Conservation (phyloP, 2,113 vertebrate species). For the Saguinus midas region DNA sequence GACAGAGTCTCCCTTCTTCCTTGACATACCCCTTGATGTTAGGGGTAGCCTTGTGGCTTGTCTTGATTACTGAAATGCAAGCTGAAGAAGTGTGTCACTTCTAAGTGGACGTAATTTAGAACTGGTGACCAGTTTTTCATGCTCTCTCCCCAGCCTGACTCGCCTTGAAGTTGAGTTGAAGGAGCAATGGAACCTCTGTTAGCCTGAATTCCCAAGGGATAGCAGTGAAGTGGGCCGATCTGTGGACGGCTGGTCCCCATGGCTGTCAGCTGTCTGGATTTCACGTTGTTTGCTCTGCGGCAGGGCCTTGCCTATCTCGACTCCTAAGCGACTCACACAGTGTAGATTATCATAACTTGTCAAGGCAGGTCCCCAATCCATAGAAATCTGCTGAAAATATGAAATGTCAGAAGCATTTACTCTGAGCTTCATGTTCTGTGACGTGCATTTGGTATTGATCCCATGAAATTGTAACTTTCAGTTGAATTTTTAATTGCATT, state of each 20-base stretch:
- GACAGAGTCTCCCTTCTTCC: background rate
- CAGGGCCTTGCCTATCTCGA: background rate
- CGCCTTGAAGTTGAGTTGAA: background rate
- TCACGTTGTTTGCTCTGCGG: background rate
- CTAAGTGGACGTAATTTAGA: background rate
- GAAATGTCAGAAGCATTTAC: background rate
- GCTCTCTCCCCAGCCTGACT: accelerated
- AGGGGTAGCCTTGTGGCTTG: background rate
- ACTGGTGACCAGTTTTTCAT: too few relatives aligned
- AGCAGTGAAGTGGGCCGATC: background rate
- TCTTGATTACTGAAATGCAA: background rate
- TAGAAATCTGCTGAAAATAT: background rate
- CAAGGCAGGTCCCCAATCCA: background rate
- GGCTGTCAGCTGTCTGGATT: background rate
- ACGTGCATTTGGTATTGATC: background rate
- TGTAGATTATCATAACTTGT: background rate
- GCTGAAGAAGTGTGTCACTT: background rate
- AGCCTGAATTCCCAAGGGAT: background rate
- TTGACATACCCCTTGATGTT: accelerated
- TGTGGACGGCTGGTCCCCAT: too few relatives aligned
- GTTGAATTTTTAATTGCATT: background rate
- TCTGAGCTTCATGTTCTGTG: background rate
- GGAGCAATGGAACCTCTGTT: background rate
- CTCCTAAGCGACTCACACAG: background rate
- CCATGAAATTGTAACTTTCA: background rate